Conservation (phyloP, 2,797 vertebrate genomes). For the Macropus fuliginosus region DNA sequence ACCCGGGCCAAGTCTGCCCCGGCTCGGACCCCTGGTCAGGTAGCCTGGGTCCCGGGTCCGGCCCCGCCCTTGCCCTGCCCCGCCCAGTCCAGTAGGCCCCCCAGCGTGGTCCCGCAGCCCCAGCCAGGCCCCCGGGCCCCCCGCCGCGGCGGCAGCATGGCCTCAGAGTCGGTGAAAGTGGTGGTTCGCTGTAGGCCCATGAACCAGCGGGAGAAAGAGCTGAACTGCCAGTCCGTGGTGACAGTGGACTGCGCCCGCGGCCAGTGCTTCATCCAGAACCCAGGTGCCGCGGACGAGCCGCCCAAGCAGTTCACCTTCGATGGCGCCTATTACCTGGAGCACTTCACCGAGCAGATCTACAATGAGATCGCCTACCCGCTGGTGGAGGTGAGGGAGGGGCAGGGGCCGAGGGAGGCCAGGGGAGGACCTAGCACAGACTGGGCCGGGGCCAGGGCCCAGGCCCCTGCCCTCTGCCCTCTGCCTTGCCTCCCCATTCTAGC, state of each 20-base stretch:
- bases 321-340: constrained; percentile 89
- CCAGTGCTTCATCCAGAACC: constrained; percentile 91
- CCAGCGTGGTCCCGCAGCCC: neutral
- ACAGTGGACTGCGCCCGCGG: constrained; percentile 85
- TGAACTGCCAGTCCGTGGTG: constrained; percentile 86
- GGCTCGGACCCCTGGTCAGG: neutral
- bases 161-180: constrained; percentile 91
- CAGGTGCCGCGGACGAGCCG: constrained; percentile 83
- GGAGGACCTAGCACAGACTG: neutral
- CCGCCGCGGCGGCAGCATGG: constrained; percentile 82
- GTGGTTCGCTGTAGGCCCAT: constrained; percentile 91
- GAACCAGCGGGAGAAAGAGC: constrained; percentile 87
- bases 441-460: neutral
- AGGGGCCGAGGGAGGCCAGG: neutral
- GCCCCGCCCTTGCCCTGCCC: neutral
- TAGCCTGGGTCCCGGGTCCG: neutral
- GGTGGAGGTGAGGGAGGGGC: constrained; percentile 88
- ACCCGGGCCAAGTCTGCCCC: constrained; percentile 34
- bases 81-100: accelerated
- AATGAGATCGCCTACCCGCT: constrained; percentile 91
- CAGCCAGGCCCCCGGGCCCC: neutral
- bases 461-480: neutral
- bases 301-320: constrained; percentile 94
- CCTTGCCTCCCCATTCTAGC: neutral
- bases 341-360: constrained; percentile 93